Base-by-base conservation (phyloP, 2,797 vertebrate species). In the Rhynchotus rufescens region DNA sequence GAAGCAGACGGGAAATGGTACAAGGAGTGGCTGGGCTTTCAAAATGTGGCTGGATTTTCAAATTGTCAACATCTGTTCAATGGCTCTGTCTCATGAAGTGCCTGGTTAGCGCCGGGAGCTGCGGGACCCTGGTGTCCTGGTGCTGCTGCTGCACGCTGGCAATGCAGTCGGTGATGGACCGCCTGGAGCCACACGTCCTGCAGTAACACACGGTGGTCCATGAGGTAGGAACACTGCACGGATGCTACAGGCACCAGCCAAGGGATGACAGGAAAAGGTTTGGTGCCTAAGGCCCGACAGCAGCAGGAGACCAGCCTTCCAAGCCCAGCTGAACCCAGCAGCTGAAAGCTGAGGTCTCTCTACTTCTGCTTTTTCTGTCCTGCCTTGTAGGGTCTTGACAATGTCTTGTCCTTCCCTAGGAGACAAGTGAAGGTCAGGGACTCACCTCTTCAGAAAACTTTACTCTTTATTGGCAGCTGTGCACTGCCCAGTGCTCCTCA, bases 111-210 rank as follows among this genome's bases (percentile, higher is more conserved):
- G 21, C 34, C 7, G n/a, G 71, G 34, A 52, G 14, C 45, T 1
- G 1, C 0, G 3, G 30, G 71, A n/a, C 19, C 30, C 34, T 0
- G 0, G 45, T 20, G 21, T 40, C 3, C 40, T 5, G 21, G 36
- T 32, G 54, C 54, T 2, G 2, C 25, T 15, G 38, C 59, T 2
- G 40, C 59, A 45, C 0, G 0, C 51, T n/a, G 56, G 17, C 22
- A 42, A 30, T 7, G 1, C 0, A 6, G n/a, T 45, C 0, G 7
- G 30, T 32, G 10, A 17, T 3, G 6, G 11, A 6, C 28, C 36
- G 61, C 21, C 65, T 38, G 60, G 15, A 52, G 73, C 6, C 21
- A 15, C 2, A 1, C 6, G 2, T 30, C 68, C 28, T 2, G 0
- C 23, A 12, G 52, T 81, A 45, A n/a, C 15, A 7, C 12, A 15